Percentiles rank a stretch among this genome's conserved stretches.
phyloP scores from a whole-genome alignment of 64 coral and sea anemone species.

The Dendrophyllia cribrosa region DNA sequence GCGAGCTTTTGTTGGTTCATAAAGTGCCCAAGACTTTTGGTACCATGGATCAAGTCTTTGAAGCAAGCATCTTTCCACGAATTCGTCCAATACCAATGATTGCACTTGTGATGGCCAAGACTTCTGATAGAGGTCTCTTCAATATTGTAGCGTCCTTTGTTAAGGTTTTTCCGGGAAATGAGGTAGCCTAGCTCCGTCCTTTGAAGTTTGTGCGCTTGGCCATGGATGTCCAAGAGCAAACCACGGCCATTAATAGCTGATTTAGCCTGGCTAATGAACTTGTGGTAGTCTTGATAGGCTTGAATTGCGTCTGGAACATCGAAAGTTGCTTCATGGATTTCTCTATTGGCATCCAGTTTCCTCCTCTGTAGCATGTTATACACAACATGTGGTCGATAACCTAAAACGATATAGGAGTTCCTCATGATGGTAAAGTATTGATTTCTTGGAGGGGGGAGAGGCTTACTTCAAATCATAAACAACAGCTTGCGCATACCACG shows the following conservation, averaged over 20 bases:
- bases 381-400: conserved; percentile 37
- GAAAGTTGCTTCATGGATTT: conserved; percentile 28
- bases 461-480: too few relatives aligned
- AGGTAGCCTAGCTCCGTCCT: conserved; percentile 35
- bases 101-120: conserved; percentile 36
- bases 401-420: background rate
- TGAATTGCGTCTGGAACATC: conserved; percentile 4
- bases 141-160: too few relatives aligned
- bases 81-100: too few relatives aligned
- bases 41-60: conserved; percentile 60
- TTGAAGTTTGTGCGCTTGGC: background rate
- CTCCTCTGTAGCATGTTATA: conserved; percentile 12
- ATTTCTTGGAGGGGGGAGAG: too few relatives aligned
- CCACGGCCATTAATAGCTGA: background rate
- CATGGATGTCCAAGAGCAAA: conserved; percentile 37
- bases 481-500: too few relatives aligned
- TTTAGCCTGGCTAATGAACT: conserved; percentile 22
- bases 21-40: conserved; percentile 56
- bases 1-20: conserved; percentile 28
- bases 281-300: conserved; percentile 12
- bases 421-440: background rate
- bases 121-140: background rate
- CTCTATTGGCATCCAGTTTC: conserved; percentile 27
- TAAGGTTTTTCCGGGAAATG: background rate
- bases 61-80: conserved; percentile 29